Conservation (phyloP, 2,888 invertebrate species). For the Drosophila algonquin region DNA sequence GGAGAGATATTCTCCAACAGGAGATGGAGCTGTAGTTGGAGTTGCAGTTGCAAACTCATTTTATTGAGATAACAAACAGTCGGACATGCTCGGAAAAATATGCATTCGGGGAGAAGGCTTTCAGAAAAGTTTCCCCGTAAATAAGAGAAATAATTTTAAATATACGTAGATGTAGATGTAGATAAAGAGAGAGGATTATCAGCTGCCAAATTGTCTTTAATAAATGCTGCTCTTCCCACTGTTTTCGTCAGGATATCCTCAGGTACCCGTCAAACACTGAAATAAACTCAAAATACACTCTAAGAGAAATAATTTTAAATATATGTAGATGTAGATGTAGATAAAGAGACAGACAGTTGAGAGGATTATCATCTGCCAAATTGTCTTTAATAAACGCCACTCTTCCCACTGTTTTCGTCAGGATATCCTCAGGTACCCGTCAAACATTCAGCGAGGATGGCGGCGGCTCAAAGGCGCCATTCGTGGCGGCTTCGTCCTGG, state of each 20-base stretch:
- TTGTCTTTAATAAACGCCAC: neutral
- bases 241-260: neutral
- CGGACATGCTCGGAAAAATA: neutral
- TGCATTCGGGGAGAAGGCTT: neutral
- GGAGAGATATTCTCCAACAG: slow-evolving; percentile 22
- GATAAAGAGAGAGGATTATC: neutral
- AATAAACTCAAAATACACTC: neutral
- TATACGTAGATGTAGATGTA: too few species aligned
- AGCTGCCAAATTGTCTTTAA: neutral
- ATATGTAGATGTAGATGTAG: neutral
- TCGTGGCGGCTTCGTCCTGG: slow-evolving; percentile 14
- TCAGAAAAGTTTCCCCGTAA: neutral
- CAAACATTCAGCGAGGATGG: neutral
- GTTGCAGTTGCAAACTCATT: slow-evolving; percentile 2
- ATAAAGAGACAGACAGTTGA: neutral
- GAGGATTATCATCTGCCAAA: neutral
- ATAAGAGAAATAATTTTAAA: neutral
- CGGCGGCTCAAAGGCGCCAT: neutral
- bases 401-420: neutral
- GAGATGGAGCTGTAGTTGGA: neutral
- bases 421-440: neutral
- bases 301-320: neutral
- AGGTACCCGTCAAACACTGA: neutral
- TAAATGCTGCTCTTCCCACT: neutral
- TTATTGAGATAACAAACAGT: neutral